Evolutionary conservation across 2,113 vertebrate species (phyloP).

Genomic region (Alectura lathami): DNA sequence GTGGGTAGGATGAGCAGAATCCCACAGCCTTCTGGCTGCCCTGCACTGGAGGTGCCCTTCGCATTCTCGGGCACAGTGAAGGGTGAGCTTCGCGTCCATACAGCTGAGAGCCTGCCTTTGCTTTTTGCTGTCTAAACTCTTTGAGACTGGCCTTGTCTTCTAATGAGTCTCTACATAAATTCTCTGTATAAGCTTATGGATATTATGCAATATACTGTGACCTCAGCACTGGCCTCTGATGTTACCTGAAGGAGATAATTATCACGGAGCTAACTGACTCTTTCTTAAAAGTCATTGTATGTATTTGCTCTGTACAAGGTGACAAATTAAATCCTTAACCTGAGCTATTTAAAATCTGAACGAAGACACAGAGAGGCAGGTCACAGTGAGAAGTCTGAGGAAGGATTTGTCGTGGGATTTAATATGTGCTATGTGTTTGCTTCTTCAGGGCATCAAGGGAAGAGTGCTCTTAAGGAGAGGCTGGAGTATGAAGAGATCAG

Average conservation of each 20-base stretch:
- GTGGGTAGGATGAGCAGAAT: background rate
- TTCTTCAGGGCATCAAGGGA: background rate
- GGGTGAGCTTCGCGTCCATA: background rate
- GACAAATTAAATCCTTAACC: background rate
- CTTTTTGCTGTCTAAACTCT: background rate
- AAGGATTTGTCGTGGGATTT: background rate
- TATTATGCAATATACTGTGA: background rate
- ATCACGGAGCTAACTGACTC: background rate
- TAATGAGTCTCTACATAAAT: fast-evolving
- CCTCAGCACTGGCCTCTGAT: background rate
- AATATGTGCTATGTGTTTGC: background rate
- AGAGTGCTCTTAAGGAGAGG: background rate
- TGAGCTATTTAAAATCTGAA: background rate
- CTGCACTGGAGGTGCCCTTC: fast-evolving
- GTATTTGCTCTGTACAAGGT: background rate
- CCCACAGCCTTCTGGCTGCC: background rate
- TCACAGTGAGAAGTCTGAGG: background rate
- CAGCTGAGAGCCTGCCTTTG: fast-evolving
- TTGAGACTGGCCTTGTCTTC: background rate
- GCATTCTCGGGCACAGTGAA: fast-evolving
- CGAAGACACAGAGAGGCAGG: background rate
- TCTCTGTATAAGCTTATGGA: background rate
- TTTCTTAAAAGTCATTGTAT: background rate
- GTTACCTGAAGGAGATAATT: background rate
- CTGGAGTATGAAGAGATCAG: background rate